A percentile compares a stretch with the other conserved stretches of the same genome.
These are phyloP conservation scores for Leptopilina boulardi DNA, from an alignment of 1,140 invertebrate species.

Conservation along the genomic window DNA sequence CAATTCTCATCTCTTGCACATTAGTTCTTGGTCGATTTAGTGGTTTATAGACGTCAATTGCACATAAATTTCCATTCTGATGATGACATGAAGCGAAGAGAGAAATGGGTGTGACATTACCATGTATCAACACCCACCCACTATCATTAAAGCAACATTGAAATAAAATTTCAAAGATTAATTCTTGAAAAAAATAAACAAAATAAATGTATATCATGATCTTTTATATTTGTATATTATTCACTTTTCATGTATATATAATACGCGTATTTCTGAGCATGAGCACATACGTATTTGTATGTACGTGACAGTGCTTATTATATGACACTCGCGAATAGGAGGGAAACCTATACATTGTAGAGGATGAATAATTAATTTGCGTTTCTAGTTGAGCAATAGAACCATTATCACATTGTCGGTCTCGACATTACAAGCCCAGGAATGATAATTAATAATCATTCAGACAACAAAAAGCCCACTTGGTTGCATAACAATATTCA, in stretches of 20 bases:
- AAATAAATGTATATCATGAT: neutral
- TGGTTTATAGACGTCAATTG: slow-evolving; percentile 54
- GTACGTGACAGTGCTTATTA: slow-evolving; percentile 21
- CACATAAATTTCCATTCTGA: slow-evolving; percentile 65
- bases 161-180: neutral
- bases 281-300: neutral
- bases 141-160: neutral
- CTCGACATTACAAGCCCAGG: neutral
- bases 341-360: neutral
- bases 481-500: neutral
- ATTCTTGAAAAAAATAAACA: neutral
- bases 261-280: neutral
- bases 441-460: slow-evolving; percentile 13
- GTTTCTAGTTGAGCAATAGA: neutral
- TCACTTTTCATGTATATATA: too few relatives aligned
- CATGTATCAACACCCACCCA: too few relatives aligned
- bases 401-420: slow-evolving; percentile 3
- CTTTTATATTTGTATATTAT: neutral
- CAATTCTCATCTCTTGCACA: slow-evolving; percentile 52
- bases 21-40: slow-evolving; percentile 33
- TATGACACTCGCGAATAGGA: slow-evolving; percentile 20
- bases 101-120: neutral
- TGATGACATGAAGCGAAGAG: slow-evolving; percentile 57
- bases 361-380: slow-evolving; percentile 23
- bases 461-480: neutral